Percentiles rank a stretch among this genome's conserved stretches.
These are phyloP conservation scores for Oryctes rhinoceros DNA, from an alignment of 1,140 invertebrate genomes.

Conservation along the genomic window DNA sequence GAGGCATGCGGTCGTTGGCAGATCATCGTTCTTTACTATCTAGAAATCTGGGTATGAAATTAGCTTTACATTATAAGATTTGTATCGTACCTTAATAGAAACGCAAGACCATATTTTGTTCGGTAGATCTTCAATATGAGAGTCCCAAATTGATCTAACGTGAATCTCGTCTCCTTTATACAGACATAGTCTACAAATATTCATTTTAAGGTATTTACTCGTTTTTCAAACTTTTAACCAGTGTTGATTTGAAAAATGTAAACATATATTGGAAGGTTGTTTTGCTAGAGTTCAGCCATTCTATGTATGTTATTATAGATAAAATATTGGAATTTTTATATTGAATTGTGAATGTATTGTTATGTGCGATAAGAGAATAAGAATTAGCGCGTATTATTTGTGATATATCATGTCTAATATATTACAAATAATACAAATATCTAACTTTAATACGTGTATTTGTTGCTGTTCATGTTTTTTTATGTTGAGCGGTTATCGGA, in stretches of 20 bases:
- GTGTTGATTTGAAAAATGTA: neutral
- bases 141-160: conserved; percentile 36
- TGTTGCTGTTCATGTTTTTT: too few species aligned
- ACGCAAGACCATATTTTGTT: conserved; percentile 50
- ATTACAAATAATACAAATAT: too few species aligned
- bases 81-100: conserved; percentile 45
- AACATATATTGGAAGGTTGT: neutral
- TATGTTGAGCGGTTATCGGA: too few species aligned
- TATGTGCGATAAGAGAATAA: too few species aligned
- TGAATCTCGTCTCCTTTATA: conserved; percentile 40
- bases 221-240: neutral
- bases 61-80: too few species aligned
- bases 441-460: too few species aligned
- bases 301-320: too few species aligned
- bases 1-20: conserved; percentile 45
- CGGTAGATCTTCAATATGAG: conserved; percentile 45
- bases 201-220: conserved; percentile 3
- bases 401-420: too few species aligned
- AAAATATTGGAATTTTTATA: too few species aligned
- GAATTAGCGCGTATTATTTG: too few species aligned
- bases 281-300: neutral
- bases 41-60: conserved; percentile 35
- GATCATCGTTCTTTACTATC: conserved; percentile 46
- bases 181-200: conserved; percentile 51
- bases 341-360: too few species aligned